phyloP scores from a whole-genome alignment of 92 coral and sea anemone genomes.

The Palythoa caribaeorum region DNA sequence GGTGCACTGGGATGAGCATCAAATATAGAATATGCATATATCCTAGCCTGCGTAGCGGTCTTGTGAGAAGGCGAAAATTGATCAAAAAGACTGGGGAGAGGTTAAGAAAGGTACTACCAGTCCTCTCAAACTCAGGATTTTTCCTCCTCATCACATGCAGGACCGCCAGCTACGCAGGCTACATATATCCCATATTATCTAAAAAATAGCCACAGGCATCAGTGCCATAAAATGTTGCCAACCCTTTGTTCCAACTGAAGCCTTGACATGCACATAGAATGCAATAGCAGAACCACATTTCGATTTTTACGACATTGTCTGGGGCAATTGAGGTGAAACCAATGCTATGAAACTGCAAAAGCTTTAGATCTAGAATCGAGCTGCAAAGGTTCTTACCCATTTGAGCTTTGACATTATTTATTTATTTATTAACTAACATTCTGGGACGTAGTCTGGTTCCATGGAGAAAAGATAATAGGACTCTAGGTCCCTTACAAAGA shows the following conservation, averaged over 20 bases:
- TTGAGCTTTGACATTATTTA: too few relatives aligned
- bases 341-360: neutral
- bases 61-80: too few relatives aligned
- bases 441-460: neutral
- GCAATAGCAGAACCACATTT: neutral
- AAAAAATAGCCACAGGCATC: neutral
- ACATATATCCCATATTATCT: neutral
- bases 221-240: neutral
- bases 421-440: neutral
- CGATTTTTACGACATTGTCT: neutral
- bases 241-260: neutral
- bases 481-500: too few relatives aligned
- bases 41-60: neutral
- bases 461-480: too few relatives aligned
- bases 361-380: neutral
- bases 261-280: neutral
- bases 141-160: too few relatives aligned
- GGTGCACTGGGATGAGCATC: neutral
- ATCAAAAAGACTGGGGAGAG: too few relatives aligned
- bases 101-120: too few relatives aligned
- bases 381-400: too few relatives aligned
- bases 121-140: too few relatives aligned
- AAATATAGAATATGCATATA: neutral
- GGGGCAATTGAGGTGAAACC: slow-evolving; percentile 8
- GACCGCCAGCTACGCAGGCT: neutral